phyloP scores from a whole-genome alignment of 1,140 invertebrate species.

The Elymnias hypermnestra region DNA sequence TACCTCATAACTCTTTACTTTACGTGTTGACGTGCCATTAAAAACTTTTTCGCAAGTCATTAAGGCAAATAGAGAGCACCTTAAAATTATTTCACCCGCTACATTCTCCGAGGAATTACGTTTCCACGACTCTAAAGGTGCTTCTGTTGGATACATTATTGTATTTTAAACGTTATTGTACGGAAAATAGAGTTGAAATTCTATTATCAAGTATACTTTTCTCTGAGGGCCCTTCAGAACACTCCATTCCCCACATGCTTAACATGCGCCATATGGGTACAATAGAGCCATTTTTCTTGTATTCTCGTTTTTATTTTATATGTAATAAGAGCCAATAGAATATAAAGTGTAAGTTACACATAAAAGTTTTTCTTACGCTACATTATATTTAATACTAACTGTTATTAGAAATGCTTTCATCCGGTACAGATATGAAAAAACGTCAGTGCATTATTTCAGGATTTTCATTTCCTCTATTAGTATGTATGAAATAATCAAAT shows the following conservation, averaged over 20 bases:
- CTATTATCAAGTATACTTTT: not conserved
- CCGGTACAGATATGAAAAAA: no score
- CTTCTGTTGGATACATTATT: no score
- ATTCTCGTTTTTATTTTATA: slow-evolving; percentile 7
- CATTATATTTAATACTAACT: slow-evolving; percentile 1
- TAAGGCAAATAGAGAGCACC: slow-evolving; percentile 27
- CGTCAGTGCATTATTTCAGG: no score
- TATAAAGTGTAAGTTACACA: not conserved
- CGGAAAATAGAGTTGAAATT: not conserved
- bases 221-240: slow-evolving; percentile 9
- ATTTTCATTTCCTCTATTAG: no score
- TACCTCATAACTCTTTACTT: not conserved
- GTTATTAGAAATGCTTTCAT: not conserved
- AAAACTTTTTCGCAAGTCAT: slow-evolving; percentile 27
- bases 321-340: slow-evolving; percentile 7
- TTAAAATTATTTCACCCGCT: slow-evolving; percentile 26
- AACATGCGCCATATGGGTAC: slow-evolving; percentile 11
- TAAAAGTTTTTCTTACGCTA: slow-evolving; percentile 9
- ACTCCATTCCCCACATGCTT: slow-evolving; percentile 18
- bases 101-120: slow-evolving; percentile 21
- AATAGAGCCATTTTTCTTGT: slow-evolving; percentile 16
- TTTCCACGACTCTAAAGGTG: slow-evolving; percentile 19
- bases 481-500: no score
- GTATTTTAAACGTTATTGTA: no score
- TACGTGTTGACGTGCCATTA: slow-evolving; percentile 15